Percentiles rank a stretch among this genome's conserved stretches.
These are phyloP conservation scores for Rhagologus leucostigma DNA, from an alignment of 2,113 vertebrate genomes.

Conservation along the genomic window DNA sequence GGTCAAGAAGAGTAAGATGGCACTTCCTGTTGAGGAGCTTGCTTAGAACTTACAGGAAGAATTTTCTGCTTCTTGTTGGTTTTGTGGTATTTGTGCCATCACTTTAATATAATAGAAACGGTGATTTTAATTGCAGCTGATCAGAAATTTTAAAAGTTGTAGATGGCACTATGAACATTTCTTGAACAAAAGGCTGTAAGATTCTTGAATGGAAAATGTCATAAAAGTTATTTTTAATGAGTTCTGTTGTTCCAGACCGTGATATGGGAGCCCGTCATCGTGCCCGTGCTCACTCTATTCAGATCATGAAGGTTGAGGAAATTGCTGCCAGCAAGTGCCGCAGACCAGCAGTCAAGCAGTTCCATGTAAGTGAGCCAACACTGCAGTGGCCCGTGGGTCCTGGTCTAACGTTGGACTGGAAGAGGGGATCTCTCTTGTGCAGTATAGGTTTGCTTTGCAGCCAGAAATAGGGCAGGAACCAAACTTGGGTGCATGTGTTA, in stretches of 20 bases:
- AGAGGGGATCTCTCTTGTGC: neutral
- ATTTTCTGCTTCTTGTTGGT: neutral
- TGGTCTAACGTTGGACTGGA: fast-evolving
- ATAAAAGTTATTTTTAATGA: neutral
- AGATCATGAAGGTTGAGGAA: constrained; percentile 97
- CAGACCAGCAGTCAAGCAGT: constrained; percentile 95
- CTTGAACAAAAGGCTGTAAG: neutral
- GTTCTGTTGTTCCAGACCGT: constrained; percentile 74
- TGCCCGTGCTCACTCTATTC: constrained; percentile 92
- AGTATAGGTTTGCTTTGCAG: neutral
- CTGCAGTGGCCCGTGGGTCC: neutral
- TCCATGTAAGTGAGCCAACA: constrained; percentile 84
- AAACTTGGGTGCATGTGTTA: neutral
- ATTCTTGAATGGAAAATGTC: neutral
- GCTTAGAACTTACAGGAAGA: neutral
- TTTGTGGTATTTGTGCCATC: neutral
- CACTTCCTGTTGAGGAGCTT: neutral
- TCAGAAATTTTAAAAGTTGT: neutral
- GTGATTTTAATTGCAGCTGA: neutral
- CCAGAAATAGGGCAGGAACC: neutral
- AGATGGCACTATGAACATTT: neutral
- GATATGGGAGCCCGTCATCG: constrained; percentile 97
- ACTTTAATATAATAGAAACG: neutral
- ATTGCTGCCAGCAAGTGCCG: constrained; percentile 95
- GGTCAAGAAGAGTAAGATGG: neutral